Percentiles rank a stretch among this genome's conserved stretches.
phyloP scores from a whole-genome alignment of 2,888 invertebrate genomes.

The Tetrapedia diversipes region DNA sequence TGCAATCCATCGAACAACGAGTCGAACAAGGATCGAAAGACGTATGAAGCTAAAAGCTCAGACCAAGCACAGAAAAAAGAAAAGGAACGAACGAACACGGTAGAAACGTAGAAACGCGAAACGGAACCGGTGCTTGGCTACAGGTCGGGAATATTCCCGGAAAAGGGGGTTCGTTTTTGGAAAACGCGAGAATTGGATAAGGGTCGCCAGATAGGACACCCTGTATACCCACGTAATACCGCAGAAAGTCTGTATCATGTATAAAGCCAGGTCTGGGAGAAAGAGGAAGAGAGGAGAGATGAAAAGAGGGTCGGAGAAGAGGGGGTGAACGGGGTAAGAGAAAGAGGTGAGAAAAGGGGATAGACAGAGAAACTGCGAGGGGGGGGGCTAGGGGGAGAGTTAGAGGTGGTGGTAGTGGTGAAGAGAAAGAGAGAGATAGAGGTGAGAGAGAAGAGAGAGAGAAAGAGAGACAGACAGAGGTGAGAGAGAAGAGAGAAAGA shows the following conservation, averaged over 20 bases:
- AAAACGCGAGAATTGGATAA: constrained; percentile 45
- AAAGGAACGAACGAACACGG: neutral
- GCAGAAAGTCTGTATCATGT: constrained; percentile 63
- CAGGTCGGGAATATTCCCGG: neutral
- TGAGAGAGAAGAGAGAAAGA: constrained; percentile 5
- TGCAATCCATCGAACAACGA: neutral
- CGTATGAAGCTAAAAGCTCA: neutral
- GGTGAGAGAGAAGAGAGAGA: constrained; percentile 30
- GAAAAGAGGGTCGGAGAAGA: constrained; percentile 26
- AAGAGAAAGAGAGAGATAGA: constrained; percentile 20
- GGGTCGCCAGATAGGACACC: constrained; percentile 57
- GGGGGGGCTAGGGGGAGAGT: neutral
- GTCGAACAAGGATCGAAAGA: neutral
- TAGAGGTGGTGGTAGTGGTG: neutral
- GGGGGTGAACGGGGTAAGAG: constrained; percentile 13
- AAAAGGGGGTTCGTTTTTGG: constrained; percentile 20
- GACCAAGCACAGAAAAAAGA: too few relatives aligned
- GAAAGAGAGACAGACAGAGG: too few relatives aligned
- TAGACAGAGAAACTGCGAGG: neutral
- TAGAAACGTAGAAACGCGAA: neutral
- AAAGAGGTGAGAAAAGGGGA: constrained; percentile 32
- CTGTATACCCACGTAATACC: constrained; percentile 56
- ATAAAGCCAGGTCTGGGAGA: constrained; percentile 51
- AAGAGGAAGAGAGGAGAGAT: constrained; percentile 39
- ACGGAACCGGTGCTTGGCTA: neutral